Conservation (phyloP, 2,113 vertebrate species). For the Bufo bufo region DNA sequence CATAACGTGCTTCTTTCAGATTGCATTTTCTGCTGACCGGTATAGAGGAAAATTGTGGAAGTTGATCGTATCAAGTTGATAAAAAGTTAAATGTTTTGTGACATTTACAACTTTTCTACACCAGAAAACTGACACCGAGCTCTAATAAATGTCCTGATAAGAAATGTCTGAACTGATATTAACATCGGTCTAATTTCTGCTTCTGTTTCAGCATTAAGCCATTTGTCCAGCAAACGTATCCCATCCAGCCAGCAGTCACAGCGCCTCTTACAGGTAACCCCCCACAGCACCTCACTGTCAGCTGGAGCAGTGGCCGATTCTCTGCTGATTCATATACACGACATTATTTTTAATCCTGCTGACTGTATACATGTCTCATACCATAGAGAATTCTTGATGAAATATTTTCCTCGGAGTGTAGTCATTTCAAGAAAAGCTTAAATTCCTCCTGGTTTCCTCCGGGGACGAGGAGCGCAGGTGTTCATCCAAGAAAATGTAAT, state of each 20-base stretch:
- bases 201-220: constrained; percentile 85
- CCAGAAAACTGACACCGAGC: too few species aligned
- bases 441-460: constrained; percentile 19
- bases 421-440: constrained; percentile 49
- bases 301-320: background rate
- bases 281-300: background rate
- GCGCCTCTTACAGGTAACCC: constrained; percentile 93
- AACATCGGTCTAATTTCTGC: background rate
- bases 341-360: background rate
- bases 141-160: too few species aligned
- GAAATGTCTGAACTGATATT: background rate
- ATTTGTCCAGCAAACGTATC: constrained; percentile 94
- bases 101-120: too few species aligned
- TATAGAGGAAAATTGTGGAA: too few species aligned
- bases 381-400: constrained; percentile 16
- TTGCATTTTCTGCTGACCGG: too few species aligned
- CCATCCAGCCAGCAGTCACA: constrained; percentile 92
- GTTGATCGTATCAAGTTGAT: too few species aligned
- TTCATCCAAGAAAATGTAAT: constrained; percentile 39
- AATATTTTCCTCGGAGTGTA: constrained; percentile 42
- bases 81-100: too few species aligned
- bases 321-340: background rate
- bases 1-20: too few species aligned
- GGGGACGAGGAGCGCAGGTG: constrained; percentile 22
- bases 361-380: background rate